Evolutionary conservation across 2,113 vertebrate species (phyloP).

Genomic region (Tragelaphus scriptus): DNA sequence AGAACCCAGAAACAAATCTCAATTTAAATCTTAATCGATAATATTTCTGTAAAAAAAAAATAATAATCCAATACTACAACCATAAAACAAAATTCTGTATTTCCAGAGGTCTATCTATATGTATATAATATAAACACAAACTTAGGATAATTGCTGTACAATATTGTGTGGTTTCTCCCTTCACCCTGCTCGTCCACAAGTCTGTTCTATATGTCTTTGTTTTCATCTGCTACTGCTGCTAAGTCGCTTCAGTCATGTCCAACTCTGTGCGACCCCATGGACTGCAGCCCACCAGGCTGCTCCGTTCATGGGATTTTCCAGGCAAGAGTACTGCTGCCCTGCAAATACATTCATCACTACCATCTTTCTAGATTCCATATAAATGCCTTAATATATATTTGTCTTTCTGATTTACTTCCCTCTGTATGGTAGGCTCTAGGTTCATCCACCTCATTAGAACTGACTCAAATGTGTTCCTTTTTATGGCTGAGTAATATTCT

Average conservation of each 20-base stretch:
- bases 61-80: not conserved
- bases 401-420: not conserved
- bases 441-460: not conserved
- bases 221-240: not conserved
- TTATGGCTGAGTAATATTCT: not conserved
- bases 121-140: not conserved
- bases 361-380: not conserved
- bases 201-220: not conserved
- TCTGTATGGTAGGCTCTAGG: not conserved
- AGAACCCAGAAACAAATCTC: not conserved
- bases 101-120: not conserved
- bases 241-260: too few relatives aligned
- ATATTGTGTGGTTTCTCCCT: not conserved
- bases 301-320: too few relatives aligned
- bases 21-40: not conserved
- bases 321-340: not conserved
- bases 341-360: not conserved
- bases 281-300: too few relatives aligned
- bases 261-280: too few relatives aligned
- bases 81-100: not conserved
- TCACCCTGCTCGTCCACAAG: not conserved
- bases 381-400: not conserved
- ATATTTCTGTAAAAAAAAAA: not conserved
- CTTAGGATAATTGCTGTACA: not conserved
- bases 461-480: not conserved